Evolutionary conservation across 2,888 invertebrate genomes (phyloP).

Genomic region (Thymelicus acteon): DNA sequence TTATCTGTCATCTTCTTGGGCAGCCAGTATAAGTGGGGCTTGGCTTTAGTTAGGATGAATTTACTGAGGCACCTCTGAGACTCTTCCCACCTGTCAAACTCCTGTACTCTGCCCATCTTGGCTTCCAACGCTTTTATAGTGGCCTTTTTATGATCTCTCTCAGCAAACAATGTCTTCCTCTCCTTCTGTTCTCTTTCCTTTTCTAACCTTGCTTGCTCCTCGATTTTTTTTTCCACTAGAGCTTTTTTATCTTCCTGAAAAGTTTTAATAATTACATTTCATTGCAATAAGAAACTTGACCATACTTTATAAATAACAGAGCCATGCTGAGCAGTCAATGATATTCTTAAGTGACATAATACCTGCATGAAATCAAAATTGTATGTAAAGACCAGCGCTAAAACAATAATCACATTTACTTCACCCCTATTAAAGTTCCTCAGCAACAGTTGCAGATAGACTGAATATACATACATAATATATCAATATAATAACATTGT

Average conservation of each 20-base stretch:
- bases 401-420: too few species aligned
- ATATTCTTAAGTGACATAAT: too few species aligned
- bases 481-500: too few species aligned
- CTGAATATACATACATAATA: too few species aligned
- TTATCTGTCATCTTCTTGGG: constrained; percentile 91
- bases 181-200: constrained; percentile 93
- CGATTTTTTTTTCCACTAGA: constrained; percentile 96
- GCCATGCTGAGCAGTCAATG: too few species aligned
- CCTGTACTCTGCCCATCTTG: constrained; percentile 94
- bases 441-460: too few species aligned
- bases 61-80: constrained; percentile 89
- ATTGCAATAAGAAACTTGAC: too few species aligned
- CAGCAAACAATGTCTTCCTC: constrained; percentile 92
- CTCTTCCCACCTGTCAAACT: constrained; percentile 94
- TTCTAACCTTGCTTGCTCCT: constrained; percentile 94
- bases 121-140: constrained; percentile 95
- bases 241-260: constrained; percentile 82
- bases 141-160: constrained; percentile 93
- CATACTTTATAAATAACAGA: constrained; percentile 19
- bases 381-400: too few species aligned
- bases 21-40: constrained; percentile 94
- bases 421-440: too few species aligned
- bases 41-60: constrained; percentile 94
- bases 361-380: too few species aligned
- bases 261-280: too few species aligned